Evolutionary conservation across 2,888 invertebrate genomes (phyloP), one percentile per base, ranked within the genome.

Genomic region (Meiosimyza decipiens): DNA sequence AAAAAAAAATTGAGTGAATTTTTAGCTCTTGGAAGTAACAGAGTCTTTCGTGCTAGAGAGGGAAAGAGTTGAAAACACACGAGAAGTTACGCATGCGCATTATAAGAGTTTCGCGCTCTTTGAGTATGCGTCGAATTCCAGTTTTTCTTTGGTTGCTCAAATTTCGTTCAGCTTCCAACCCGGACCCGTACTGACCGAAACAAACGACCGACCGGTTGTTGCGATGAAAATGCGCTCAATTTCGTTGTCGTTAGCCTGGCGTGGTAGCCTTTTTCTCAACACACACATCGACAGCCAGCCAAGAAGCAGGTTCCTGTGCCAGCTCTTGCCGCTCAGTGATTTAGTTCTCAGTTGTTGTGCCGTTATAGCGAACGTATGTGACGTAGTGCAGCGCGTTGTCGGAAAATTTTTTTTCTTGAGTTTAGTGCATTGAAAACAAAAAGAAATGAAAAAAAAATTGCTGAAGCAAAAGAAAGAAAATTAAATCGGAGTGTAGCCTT

Each of bases 311-410:
- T 80, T 81, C 79, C 79, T 80, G 78, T 76, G 73, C 76, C 74
- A 75, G 77, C 75, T 75, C 76, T 77, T 79, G 80, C 77, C 79
- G 78, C 77, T 77, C 78, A 74, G 72, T 77, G 81, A 82, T 85
- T 85, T 81, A 85, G 85, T 84, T 83, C 85, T 85, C 84, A 85
- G 81, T 85, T 85, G 84, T 84, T 83, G 82, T 85, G 84, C 84
- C 83, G 80, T 77, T 79, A 78, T 81, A 81, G 81, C 82, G 79
- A 81, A 85, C 85, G 85, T 85, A 79, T 80, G 79, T 80, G 81
- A 52, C 82, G 83, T 81, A 80, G 81, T 76, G 75, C 69, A 60
- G 60, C 62, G 67, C 28, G 59, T 57, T 54, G 73, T 59, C 69
- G 70, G 72, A 69, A 74, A 70, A 72, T 62, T 60, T 51, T 16